Evolutionary conservation across 2,113 vertebrate genomes (phyloP), one percentile per base, ranked within the genome.

Genomic region (Leptosomus discolor): DNA sequence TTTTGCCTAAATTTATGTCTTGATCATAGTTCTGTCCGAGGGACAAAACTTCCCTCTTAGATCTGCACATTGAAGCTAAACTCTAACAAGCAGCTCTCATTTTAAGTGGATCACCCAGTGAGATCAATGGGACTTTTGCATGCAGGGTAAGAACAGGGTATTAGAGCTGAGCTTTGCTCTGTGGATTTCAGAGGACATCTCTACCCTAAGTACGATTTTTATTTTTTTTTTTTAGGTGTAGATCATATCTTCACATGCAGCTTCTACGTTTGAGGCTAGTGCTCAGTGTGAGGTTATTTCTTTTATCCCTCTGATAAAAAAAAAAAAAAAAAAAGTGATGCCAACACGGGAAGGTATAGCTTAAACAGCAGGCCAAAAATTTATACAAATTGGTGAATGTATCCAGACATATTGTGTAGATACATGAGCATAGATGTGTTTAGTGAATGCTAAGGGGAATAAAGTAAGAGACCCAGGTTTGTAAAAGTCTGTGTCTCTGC

Each of bases 71-170:
- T 0, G 32, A 60, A 79, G 69, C 61, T 82, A 41, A 67, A 19
- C 77, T 95, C 48, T 93, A 87, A 95, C 82, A 82, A 90, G 78
- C 57, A 85, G 39, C 81, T 94, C 81, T 95, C 65, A 5, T 53
- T 96, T 89, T 91, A 81, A 91, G 65, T 75, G 43, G 93, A 56
- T 95, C 56, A n/a, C 73, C 84, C 45, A 57, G 80, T 75, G 90
- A 94, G 90, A 96, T 94, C 93, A 94, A 45, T 82, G 73, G 70
- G 56, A 85, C 60, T 68, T 43, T 34, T 70, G 51, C 34, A 2
- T 16, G 50, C 87, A 75, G 65, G 54, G 27, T 81, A 48, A 56
- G 51, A 89, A 75, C 37, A 51, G 69, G 30, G 21, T 63, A 36
- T 58, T 60, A 84, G 80, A 85, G 69, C 61, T 63, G 80, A 87